Base-by-base conservation (phyloP, 2,888 invertebrate species). In the Tupiocoris notatus region DNA sequence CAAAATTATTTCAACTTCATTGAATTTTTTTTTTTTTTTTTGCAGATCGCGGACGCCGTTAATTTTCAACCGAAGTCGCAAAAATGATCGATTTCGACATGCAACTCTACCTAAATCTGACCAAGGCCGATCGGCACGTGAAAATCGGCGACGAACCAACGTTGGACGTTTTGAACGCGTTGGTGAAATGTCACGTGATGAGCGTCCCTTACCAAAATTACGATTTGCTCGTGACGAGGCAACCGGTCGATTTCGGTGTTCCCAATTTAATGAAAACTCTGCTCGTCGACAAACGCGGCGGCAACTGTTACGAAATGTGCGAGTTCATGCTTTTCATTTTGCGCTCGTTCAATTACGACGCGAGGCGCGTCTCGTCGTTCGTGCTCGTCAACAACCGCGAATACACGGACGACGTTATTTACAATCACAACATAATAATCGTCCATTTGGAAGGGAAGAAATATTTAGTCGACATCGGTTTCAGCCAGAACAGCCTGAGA, bases 401-500 rank as follows among this genome's bases (percentile, higher is more conserved):
- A 18, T 70, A 70, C 59, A n/a, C 22, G 20, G 70, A 70, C n/a
- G 70, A 59, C 3, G 70, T 23, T 6, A 20, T 70, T n/a, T 59
- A 58, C 16, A 24, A 59, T 59, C 70, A 70, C 17, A 23, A 70
- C 59, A 17, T 70, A 1, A 70, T 59, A 1, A 16, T 70, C 25
- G 70, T 70, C 7, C 23, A 59, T 70, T 25, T 59, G 24, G 59
- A 25, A 7, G 70, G 24, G 0, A 70, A 70, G 59, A 70, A 70
- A 22, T 70, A 59, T 18, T 24, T 70, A 20, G 18, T 70, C 1
- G 70, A 70, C 24, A 59, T 59, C 6, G 25, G 23, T 6, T 70
- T 70, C 59, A 20, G 70, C 20, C 59, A 24, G 18, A 70, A 59
- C 25, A 59, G 59, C 25, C 22, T 70, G 12, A 1, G 70, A 59